phyloP scores from a whole-genome alignment of 2,888 invertebrate genomes.

The Athetis lepigone region DNA sequence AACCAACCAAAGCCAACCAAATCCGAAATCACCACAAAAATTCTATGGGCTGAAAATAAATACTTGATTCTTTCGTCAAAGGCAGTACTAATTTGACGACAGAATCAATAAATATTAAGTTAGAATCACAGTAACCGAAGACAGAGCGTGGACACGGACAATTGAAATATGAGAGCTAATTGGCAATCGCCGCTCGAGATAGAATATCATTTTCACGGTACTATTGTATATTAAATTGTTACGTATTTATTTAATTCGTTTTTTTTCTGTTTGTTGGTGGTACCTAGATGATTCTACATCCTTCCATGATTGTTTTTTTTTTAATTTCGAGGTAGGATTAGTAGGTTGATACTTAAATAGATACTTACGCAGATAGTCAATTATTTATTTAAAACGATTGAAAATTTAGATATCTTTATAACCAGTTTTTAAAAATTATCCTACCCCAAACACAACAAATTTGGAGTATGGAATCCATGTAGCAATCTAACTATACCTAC shows the following conservation, averaged over 20 bases:
- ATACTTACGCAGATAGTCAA: no score
- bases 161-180: slow-evolving; percentile 84
- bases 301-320: not conserved
- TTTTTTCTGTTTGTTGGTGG: not conserved
- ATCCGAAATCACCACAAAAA: no score
- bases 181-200: slow-evolving; percentile 85
- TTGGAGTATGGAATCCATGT: no score
- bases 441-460: no score
- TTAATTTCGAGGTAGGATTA: no score
- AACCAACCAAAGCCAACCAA: no score
- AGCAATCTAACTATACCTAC: no score
- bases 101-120: slow-evolving; percentile 26
- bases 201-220: slow-evolving; percentile 76
- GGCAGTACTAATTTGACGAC: not conserved
- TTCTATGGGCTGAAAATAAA: not conserved
- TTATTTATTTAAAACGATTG: no score
- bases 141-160: slow-evolving; percentile 70
- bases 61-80: not conserved
- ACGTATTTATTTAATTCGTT: slow-evolving; percentile 25
- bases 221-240: slow-evolving; percentile 48
- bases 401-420: no score
- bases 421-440: no score
- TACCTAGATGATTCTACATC: not conserved
- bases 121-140: slow-evolving; percentile 54
- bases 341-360: no score